These are phyloP conservation scores for Deilephila porcellus DNA, from an alignment of 2,888 invertebrate genomes.

Conservation along the genomic window DNA sequence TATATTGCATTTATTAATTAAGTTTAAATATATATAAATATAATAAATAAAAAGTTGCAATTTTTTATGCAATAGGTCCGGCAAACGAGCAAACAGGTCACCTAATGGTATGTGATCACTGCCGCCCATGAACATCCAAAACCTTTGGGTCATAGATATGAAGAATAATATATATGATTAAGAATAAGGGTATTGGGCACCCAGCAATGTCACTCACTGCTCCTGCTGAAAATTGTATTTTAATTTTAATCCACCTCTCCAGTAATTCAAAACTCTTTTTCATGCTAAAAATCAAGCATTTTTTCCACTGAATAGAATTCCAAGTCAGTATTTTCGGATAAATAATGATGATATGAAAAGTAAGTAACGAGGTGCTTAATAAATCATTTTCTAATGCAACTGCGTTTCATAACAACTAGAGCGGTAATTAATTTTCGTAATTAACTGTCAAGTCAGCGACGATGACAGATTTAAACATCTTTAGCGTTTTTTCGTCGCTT, in stretches of 20 bases:
- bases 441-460: not conserved
- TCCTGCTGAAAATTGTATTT: too few species aligned
- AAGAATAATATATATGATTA: too few species aligned
- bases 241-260: not conserved
- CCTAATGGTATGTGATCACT: too few species aligned
- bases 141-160: too few species aligned
- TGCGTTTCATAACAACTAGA: not conserved
- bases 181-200: too few species aligned
- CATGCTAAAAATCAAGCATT: not conserved
- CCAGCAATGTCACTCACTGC: too few species aligned
- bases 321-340: not conserved
- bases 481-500: not conserved
- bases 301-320: not conserved
- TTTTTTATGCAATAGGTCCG: too few species aligned
- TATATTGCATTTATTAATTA: too few species aligned
- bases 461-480: not conserved
- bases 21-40: too few species aligned
- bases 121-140: too few species aligned
- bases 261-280: not conserved
- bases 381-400: conserved; percentile 6
- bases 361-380: not conserved
- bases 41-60: too few species aligned
- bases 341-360: not conserved
- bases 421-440: conserved; percentile 3
- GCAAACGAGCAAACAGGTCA: too few species aligned